Evolutionary conservation across 1,140 invertebrate species (phyloP).

Genomic region (Tetramorium parvispinum): DNA sequence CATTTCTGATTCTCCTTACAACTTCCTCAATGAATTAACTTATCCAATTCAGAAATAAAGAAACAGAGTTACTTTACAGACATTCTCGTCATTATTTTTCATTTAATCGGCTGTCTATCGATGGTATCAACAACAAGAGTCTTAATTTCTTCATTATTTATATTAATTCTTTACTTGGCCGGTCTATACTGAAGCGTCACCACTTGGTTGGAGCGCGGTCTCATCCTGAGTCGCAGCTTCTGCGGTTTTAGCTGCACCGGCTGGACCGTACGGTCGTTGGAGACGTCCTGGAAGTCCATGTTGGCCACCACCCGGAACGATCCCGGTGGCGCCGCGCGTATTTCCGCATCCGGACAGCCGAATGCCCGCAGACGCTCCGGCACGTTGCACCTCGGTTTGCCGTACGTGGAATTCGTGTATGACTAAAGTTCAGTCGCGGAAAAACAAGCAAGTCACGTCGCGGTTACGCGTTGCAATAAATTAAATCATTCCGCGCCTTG

Average conservation of each 20-base stretch:
- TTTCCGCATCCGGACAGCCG: conserved; percentile 65
- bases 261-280: conserved; percentile 63
- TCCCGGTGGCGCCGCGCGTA: conserved; percentile 48
- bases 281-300: conserved; percentile 81
- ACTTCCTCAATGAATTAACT: background rate
- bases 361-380: conserved; percentile 66
- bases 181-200: conserved; percentile 87
- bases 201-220: conserved; percentile 83
- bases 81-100: background rate
- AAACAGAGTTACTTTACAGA: background rate
- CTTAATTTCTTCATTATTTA: background rate
- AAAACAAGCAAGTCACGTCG: background rate
- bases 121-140: background rate
- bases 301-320: conserved; percentile 70
- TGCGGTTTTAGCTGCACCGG: conserved; percentile 89
- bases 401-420: conserved; percentile 71
- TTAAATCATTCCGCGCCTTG: background rate
- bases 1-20: too few relatives aligned
- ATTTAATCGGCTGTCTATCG: background rate
- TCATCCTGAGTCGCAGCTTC: conserved; percentile 85
- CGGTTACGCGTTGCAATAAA: background rate
- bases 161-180: conserved; percentile 78
- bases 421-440: conserved; percentile 72
- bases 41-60: background rate
- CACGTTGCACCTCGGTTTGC: conserved; percentile 73